These are phyloP conservation scores for Drosophila punjabiensis DNA, from an alignment of 1,140 invertebrate genomes.

Conservation along the genomic window DNA sequence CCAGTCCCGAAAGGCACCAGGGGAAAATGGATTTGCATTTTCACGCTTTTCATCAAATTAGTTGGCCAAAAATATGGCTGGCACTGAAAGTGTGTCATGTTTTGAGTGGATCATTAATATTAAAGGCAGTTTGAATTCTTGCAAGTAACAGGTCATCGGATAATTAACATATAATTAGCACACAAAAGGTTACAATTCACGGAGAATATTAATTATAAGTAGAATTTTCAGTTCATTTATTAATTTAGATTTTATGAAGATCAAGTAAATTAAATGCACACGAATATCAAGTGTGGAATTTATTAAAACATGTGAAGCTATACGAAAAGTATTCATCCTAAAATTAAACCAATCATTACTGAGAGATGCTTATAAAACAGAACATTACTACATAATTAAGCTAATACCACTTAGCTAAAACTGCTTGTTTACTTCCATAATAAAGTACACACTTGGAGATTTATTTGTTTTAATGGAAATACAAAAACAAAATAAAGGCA, in stretches of 20 bases:
- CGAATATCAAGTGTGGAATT: background rate
- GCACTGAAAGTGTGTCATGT: slow-evolving; percentile 11
- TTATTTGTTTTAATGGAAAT: slow-evolving; percentile 10
- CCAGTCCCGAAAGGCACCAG: slow-evolving; percentile 22
- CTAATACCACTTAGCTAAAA: slow-evolving; percentile 8
- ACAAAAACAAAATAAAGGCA: slow-evolving; percentile 22
- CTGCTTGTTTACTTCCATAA: slow-evolving; percentile 13
- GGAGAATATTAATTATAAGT: background rate
- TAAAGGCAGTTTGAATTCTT: slow-evolving; percentile 1
- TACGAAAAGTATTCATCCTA: background rate
- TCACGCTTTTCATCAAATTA: slow-evolving; percentile 73
- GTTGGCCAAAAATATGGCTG: slow-evolving; percentile 25
- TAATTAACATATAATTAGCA: background rate
- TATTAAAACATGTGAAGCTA: background rate
- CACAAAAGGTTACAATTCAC: background rate
- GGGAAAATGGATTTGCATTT: slow-evolving; percentile 63
- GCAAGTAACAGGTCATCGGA: background rate
- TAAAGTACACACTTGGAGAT: slow-evolving; percentile 31
- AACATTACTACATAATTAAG: slow-evolving; percentile 1
- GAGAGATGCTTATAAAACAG: background rate
- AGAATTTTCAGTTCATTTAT: background rate
- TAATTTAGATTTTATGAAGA: background rate
- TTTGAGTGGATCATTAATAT: slow-evolving; percentile 16
- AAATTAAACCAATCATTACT: background rate
- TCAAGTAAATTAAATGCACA: background rate